Conservation (phyloP, 37 sponge, comb jelly and placozoan species). For the Halisarca cf. caerulea region DNA sequence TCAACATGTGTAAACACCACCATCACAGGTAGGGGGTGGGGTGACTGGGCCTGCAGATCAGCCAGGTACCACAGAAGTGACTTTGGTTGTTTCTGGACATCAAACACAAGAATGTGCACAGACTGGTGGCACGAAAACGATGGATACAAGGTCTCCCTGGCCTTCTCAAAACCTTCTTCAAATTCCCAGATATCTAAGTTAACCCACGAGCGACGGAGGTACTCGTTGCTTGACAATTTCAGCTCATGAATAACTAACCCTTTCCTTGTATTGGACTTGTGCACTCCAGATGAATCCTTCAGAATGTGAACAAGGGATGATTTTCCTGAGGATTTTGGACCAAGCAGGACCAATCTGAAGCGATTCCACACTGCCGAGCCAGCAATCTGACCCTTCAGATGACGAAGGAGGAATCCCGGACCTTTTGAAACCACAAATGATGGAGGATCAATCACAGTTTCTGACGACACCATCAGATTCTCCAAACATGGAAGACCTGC, state of each 20-base stretch:
- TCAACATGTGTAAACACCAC: constrained; percentile 74
- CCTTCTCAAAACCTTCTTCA: constrained; percentile 16
- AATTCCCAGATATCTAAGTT: constrained; percentile 78
- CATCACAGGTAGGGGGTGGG: constrained; percentile 42
- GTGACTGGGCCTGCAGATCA: constrained; percentile 49
- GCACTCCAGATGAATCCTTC: constrained; percentile 1
- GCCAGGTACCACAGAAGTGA: constrained; percentile 41
- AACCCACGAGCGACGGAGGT: constrained; percentile 24
- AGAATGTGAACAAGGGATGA: constrained; percentile 38
- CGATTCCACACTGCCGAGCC: constrained; percentile 28
- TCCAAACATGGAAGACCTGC: constrained; percentile 13
- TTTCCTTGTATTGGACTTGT: background rate
- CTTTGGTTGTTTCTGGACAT: background rate
- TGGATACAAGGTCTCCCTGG: constrained; percentile 33
- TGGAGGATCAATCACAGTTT: constrained; percentile 56
- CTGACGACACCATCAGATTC: constrained; percentile 36
- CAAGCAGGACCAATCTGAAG: constrained; percentile 55
- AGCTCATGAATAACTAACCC: background rate
- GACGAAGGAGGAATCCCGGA: constrained; percentile 23
- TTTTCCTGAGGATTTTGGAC: constrained; percentile 57
- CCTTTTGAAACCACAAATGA: constrained; percentile 21
- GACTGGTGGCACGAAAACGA: constrained; percentile 49
- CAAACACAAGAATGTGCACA: constrained; percentile 57
- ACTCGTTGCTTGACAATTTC: background rate
- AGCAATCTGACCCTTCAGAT: constrained; percentile 33